Percentiles rank a stretch among this genome's conserved stretches.
Conservation (phyloP, 1,140 invertebrate genomes). For the Euschistus heros region DNA sequence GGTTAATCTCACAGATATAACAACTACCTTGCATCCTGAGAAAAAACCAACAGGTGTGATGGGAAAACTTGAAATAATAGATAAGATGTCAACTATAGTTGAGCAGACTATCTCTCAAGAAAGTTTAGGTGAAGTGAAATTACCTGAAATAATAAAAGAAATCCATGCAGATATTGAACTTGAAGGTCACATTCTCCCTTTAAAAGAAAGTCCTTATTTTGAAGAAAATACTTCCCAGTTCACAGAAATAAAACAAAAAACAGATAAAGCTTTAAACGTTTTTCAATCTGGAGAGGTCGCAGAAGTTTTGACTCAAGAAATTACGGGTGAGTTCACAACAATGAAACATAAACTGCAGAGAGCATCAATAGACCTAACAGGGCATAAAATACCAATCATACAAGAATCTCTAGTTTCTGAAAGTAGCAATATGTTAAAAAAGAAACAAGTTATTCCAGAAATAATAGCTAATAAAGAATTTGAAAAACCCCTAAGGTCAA, state of each 20-base stretch:
- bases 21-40: neutral
- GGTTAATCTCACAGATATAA: constrained; percentile 5
- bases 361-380: constrained; percentile 17
- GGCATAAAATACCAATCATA: constrained; percentile 8
- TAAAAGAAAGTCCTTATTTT: constrained; percentile 17
- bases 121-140: constrained; percentile 5
- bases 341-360: neutral
- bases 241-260: constrained; percentile 7
- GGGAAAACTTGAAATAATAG: neutral
- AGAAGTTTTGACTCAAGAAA: constrained; percentile 11
- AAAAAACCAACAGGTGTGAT: neutral
- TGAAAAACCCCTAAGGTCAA: constrained; percentile 6
- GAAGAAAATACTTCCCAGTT: constrained; percentile 14
- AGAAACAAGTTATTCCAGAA: neutral
- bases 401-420: neutral
- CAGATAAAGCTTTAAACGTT: neutral
- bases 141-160: constrained; percentile 4
- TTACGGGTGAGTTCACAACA: constrained; percentile 17
- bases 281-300: neutral
- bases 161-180: constrained; percentile 17
- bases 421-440: neutral
- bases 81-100: neutral
- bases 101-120: neutral
- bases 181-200: constrained; percentile 12
- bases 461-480: neutral